Conservation (phyloP, 2,888 invertebrate species). For the Mellilla xanthometata region DNA sequence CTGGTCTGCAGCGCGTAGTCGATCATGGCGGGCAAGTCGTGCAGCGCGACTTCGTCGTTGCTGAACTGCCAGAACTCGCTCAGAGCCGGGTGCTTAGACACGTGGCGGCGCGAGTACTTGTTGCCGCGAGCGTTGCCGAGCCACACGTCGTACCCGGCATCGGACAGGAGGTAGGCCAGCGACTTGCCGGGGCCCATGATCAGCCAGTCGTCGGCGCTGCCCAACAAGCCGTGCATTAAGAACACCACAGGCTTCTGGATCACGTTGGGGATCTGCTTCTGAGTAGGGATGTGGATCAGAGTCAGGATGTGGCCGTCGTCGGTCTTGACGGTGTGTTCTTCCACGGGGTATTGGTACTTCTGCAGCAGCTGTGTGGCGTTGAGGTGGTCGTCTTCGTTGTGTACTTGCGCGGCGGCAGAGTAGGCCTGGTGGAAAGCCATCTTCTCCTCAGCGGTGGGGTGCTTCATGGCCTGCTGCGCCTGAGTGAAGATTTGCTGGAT, state of each 20-base stretch:
- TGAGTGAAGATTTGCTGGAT: constrained; percentile 58
- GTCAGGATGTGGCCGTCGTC: constrained; percentile 72
- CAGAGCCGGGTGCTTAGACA: constrained; percentile 58
- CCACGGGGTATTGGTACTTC: constrained; percentile 59
- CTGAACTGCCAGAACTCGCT: constrained; percentile 72
- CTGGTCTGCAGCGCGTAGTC: constrained; percentile 59
- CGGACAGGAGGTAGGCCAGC: constrained; percentile 62
- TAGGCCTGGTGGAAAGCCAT: constrained; percentile 50
- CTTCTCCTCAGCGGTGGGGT: constrained; percentile 53
- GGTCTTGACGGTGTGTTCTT: constrained; percentile 63
- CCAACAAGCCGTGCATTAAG: constrained; percentile 85
- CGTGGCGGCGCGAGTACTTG: constrained; percentile 64
- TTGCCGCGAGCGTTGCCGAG: constrained; percentile 71
- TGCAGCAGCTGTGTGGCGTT: constrained; percentile 60
- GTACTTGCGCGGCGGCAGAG: constrained; percentile 36
- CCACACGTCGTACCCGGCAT: constrained; percentile 73
- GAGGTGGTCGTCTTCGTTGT: constrained; percentile 43
- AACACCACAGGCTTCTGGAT: constrained; percentile 69
- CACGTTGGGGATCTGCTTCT: constrained; percentile 39
- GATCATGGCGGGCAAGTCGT: constrained; percentile 72
- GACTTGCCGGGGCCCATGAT: constrained; percentile 83
- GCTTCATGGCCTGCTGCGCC: constrained; percentile 57
- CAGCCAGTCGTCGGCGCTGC: constrained; percentile 86
- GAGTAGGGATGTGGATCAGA: constrained; percentile 65
- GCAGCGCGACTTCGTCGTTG: constrained; percentile 67